Evolutionary conservation across 2,797 vertebrate genomes (phyloP).

Genomic region (Malacoctenus gilli): DNA sequence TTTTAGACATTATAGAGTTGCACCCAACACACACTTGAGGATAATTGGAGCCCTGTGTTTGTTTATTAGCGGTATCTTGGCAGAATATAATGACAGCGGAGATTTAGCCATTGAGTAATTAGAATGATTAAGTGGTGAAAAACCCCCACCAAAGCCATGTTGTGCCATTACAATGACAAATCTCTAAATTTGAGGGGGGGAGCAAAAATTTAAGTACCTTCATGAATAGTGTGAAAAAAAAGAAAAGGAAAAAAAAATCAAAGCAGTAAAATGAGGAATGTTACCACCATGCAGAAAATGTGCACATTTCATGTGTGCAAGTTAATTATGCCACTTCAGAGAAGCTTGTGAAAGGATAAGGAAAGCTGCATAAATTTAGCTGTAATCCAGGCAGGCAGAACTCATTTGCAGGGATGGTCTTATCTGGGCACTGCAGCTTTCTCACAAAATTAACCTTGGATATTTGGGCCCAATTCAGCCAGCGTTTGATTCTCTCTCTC

Average conservation of each 20-base stretch:
- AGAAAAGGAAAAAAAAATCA: conserved; percentile 75
- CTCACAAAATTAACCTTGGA: conserved; percentile 99
- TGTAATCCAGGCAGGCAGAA: conserved; percentile 99
- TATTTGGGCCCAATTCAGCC: conserved; percentile 99
- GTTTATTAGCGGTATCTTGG: conserved; percentile 51
- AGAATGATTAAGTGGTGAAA: conserved; percentile 64
- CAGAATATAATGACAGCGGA: conserved; percentile 47
- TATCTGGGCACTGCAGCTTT: conserved; percentile 99
- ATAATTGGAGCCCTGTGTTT: conserved; percentile 35
- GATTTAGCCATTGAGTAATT: conserved; percentile 62
- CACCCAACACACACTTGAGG: too few relatives aligned
- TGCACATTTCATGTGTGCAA: conserved; percentile 99
- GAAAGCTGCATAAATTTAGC: conserved; percentile 99
- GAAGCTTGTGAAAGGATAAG: conserved; percentile 99
- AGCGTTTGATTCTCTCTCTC: conserved; percentile 93
- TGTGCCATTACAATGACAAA: conserved; percentile 80
- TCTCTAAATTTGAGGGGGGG: conserved; percentile 76
- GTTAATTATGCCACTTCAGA: conserved; percentile 99
- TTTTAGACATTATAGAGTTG: conserved; percentile 6
- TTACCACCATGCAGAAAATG: conserved; percentile 98
- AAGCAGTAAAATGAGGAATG: conserved; percentile 93
- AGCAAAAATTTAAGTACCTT: conserved; percentile 87
- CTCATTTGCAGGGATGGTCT: conserved; percentile 99
- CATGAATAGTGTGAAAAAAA: conserved; percentile 84
- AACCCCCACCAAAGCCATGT: conserved; percentile 56